Base-by-base conservation (phyloP, 2,113 vertebrate genomes). In the Procapra przewalskii region DNA sequence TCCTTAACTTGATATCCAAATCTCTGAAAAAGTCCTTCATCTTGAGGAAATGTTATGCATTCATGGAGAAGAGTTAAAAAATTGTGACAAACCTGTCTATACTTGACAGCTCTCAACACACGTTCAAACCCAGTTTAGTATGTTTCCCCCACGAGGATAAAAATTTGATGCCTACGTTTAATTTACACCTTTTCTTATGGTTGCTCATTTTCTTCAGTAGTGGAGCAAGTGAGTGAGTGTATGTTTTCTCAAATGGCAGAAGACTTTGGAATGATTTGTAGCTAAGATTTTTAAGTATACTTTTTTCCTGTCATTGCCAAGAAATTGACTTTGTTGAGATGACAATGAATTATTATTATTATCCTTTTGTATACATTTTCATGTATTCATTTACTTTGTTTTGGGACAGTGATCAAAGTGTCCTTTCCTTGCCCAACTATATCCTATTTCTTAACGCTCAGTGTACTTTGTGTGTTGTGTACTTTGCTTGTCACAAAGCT, bases 11-110 rank as follows among this genome's bases (percentile, higher is more conserved):
- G 90, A 94, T 90, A 97, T 86, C 88, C 90, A 92, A 0, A 80
- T 96, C 97, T 95, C 87, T 91, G 77, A 88, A 92, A 94, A 95
- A 90, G 87, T 52, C 90, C 85, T 96, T 98, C 84, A 97, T 97
- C 90, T 97, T 95, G 52, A 96, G 90, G 88, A 97, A 96, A 93
- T 91, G 81, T 96, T 96, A 96, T 96, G 90, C 59, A 79, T 94
- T 45, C 88, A 83, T 33, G 55, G 57, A 86, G 82, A 95, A 97
- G 67, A 97, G 81, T 90, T 90, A 36, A 91, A 85, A 71, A 95
- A 77, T 93, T 79, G 55, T 94, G 67, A 91, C 88, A 77, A 60
- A 91, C 29, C 52, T 92, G 50, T 83, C 94, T 75, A 31, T 77
- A 71, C 12, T 90, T 85, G 87, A 43, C 75, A 77, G 52, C 79